Base-by-base conservation (phyloP, 2,888 invertebrate species). In the Hydraecia micacea region DNA sequence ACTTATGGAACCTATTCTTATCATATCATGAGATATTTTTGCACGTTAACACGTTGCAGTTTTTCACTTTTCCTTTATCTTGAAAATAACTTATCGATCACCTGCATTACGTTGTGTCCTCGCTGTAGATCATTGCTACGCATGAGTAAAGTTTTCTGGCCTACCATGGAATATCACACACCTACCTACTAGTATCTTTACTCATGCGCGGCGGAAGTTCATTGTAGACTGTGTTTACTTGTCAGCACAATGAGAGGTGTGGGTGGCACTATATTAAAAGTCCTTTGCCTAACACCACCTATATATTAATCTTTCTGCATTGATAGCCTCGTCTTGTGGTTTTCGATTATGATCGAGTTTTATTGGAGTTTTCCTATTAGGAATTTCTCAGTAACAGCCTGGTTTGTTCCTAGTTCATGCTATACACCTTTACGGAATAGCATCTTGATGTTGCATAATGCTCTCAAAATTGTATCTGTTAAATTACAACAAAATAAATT, bases 201-300 rank as follows among this genome's bases (percentile, higher is more conserved):
- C 32, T 49, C 49, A 32, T 28, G 74, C 52, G 66, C 42, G 32
- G 7, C n/a, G 7, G 6, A 6, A 25, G 52, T 25, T 28, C 21
- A 67, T 73, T 52, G 74, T 79, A 52, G 6, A 66, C 1, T 49
- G 0, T 63, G 52, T 71, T 73, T 73, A 42, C 39, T n/a, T 25
- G 2, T 28, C n/a, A 65, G 2, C 39, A 58, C 73, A 66, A 58
- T 49, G 32, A 80, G 3, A 39, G 46, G 55, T 39, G 65, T 42
- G 32, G 46, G 65, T 42, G 32, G 46, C 5, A 13, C 1, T 1
- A 21, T 58, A 49, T 25, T 28, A 21, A 8, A 72, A n/a, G n/a
- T 36, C 15, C 28, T n/a, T 28, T 25, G 25, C 15, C 36, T 25
- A 8, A 7, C 2, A 42, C 15, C 28, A 72, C 21, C 4, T n/a